Evolutionary conservation across 2,113 vertebrate species (phyloP), one percentile per base, ranked within the genome.

Genomic region (Vicugna pacos): DNA sequence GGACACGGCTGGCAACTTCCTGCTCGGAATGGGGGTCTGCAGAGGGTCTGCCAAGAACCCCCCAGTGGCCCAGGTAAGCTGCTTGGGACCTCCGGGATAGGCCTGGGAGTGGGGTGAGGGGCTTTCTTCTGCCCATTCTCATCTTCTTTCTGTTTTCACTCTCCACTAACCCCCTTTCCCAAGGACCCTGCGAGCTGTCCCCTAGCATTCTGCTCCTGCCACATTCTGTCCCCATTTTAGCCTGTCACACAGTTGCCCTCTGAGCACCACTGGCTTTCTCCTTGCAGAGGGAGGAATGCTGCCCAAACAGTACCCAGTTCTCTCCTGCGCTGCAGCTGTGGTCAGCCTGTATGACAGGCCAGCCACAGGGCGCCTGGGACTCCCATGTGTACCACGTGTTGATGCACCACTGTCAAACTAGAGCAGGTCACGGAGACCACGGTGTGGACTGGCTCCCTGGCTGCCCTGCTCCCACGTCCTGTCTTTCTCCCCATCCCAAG

Each of bases 51-150:
- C 98, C 60, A 98, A 97, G 97, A 99, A 97, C 97, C 98, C 99
- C 81, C 98, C 99, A 1, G 98, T 98, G 8, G 97, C 99, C 42
- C 99, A 99, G 99, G 99, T 99, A 97, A 99, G 97, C 28, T 48
- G 50, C 69, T 52, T 26, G 58, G 88, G 60, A 22, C 79, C 46
- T 80, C 17, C 0, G 1, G n/a, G n/a, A 28, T 32, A n/a, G 60
- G 56, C 15, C n/a, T 6, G 6, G 52, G 22, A 42, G 9, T 46
- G 11, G 32, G 19, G 15, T 6, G 11, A 54, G 38, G 50, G 32
- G 15, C 13, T 89, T 54, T 62, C 46, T 28, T 77, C 70, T 67
- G 52, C 46, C 42, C 58, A 19, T 52, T 64, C n/a, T 52, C 38
- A 11, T 38, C 84, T 52, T 62, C 62, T 83, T 26, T 84, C 42